Conservation (phyloP, 2,888 invertebrate genomes). For the Agrotis puta region DNA sequence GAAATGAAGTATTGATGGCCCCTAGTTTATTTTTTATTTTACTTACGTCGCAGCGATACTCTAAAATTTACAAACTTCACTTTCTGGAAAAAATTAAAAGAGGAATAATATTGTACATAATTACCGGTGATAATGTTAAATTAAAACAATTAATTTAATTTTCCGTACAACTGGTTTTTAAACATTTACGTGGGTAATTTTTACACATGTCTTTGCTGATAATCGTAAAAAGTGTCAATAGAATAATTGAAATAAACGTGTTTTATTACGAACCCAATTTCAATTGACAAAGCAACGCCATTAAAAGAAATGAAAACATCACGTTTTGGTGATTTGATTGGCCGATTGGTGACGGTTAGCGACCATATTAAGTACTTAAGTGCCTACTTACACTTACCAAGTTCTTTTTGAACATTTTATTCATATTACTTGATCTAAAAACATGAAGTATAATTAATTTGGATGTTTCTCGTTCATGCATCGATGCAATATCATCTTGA, state of each 20-base stretch:
- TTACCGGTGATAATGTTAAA: neutral
- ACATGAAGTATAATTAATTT: neutral
- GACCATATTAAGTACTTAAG: neutral
- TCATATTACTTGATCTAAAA: neutral
- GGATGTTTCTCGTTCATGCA: constrained; percentile 3
- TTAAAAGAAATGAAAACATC: constrained; percentile 56
- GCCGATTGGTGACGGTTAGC: constrained; percentile 38
- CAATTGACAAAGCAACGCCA: constrained; percentile 44
- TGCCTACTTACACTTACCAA: neutral
- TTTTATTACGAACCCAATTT: constrained; percentile 44
- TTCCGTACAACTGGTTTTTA: neutral
- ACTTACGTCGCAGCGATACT: too few relatives aligned
- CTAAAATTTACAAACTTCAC: too few relatives aligned
- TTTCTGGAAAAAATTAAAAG: too few relatives aligned
- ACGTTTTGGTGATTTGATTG: constrained; percentile 55
- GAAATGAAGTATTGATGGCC: too few relatives aligned
- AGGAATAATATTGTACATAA: too few relatives aligned
- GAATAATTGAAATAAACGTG: constrained; percentile 50
- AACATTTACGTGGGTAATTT: constrained; percentile 12
- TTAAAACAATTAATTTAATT: constrained; percentile 1
- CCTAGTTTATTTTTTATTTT: neutral
- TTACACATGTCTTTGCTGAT: constrained; percentile 24
- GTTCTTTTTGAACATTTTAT: neutral
- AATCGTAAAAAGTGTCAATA: constrained; percentile 6
- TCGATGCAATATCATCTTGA: constrained; percentile 29